Evolutionary conservation across 92 coral and sea anemone genomes (phyloP).

Genomic region (Paramuricea clavata): DNA sequence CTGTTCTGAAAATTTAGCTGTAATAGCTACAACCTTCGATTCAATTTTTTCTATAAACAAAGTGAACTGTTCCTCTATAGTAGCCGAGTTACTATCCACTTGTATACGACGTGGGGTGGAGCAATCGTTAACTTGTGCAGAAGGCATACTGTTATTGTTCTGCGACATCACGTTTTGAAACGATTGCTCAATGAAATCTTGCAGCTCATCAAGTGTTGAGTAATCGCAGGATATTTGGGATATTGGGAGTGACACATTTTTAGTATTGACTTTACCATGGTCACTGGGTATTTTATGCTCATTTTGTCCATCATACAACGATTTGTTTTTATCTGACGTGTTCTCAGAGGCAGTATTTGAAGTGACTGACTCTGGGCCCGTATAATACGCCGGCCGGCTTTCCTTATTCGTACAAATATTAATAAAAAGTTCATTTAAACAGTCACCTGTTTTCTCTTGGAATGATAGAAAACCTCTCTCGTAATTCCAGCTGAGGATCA

Average conservation of each 20-base stretch:
- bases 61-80: no score
- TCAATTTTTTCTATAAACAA: no score
- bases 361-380: neutral
- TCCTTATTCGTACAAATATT: constrained; percentile 9
- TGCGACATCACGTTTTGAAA: neutral
- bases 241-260: neutral
- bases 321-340: neutral
- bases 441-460: constrained; percentile 1
- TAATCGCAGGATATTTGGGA: neutral
- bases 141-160: neutral
- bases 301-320: neutral
- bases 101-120: neutral
- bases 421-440: constrained; percentile 2
- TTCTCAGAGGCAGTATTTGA: neutral
- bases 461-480: neutral
- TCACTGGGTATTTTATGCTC: neutral
- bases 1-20: no score
- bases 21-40: no score
- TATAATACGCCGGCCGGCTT: neutral
- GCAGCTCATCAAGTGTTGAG: constrained; percentile 19
- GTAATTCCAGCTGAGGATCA: constrained; percentile 16
- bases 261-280: neutral
- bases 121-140: neutral
- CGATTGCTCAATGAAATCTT: constrained; percentile 15
- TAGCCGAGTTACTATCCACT: no score